These are phyloP conservation scores for Puma concolor DNA, from an alignment of 2,113 vertebrate species.

Conservation along the genomic window DNA sequence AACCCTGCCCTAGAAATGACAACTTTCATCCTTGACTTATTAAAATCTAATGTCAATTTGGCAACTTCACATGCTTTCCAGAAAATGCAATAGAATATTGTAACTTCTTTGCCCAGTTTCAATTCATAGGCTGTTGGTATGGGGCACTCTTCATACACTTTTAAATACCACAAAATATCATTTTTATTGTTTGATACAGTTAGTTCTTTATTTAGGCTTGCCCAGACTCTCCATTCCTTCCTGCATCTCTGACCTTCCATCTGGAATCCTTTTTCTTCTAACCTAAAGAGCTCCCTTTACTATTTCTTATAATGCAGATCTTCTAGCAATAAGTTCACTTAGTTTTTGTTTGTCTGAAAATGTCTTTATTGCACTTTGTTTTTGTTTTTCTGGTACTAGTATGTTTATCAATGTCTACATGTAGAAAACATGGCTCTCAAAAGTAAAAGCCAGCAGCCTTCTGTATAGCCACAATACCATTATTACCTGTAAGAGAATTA, in stretches of 20 bases:
- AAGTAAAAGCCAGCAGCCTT: neutral
- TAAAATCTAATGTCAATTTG: neutral
- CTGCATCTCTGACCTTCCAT: conserved; percentile 44
- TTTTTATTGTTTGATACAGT: neutral
- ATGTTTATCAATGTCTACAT: neutral
- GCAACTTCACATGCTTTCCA: neutral
- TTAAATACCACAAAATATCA: neutral
- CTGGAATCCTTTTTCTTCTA: conserved; percentile 52
- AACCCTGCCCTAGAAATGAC: neutral
- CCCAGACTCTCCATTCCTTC: neutral
- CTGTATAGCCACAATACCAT: neutral
- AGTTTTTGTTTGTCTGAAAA: conserved; percentile 42
- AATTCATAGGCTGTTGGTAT: neutral
- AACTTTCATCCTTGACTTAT: neutral
- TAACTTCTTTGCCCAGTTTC: neutral
- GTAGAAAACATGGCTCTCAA: neutral
- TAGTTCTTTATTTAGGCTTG: conserved; percentile 3
- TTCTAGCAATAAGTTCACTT: neutral
- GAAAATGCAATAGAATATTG: neutral
- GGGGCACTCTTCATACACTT: neutral
- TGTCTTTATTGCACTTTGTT: neutral
- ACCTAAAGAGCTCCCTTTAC: conserved; percentile 1
- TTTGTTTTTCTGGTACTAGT: neutral
- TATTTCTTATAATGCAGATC: conserved; percentile 13
- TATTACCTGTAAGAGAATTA: neutral